Evolutionary conservation across 2,888 invertebrate genomes (phyloP), one percentile per base, ranked within the genome.

Genomic region (Gymnoscelis rufifasciata): DNA sequence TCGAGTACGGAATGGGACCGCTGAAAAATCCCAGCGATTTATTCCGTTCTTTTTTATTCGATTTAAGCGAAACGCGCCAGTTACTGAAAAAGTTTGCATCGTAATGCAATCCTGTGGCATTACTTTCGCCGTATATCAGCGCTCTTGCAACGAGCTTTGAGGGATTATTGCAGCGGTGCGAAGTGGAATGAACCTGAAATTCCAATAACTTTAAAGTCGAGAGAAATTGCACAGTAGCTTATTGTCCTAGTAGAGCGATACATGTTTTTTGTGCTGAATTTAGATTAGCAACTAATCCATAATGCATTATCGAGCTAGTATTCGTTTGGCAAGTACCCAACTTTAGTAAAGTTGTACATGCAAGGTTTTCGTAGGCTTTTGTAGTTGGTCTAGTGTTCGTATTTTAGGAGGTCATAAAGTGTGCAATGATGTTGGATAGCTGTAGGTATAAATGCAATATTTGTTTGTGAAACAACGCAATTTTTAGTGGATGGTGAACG

Each of bases 51-150:
- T 69, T 76, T 82, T 82, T 78, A 73, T 73, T 77, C 76, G 74
- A 80, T 83, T 78, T 76, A 68, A 73, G 68, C 69, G 60, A 60
- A 60, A 62, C 63, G 66, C 68, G 66, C 68, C 74, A 71, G 80
- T 78, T 83, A 75, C 80, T 83, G 82, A 83, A 86, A 87, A 87
- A 87, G 78, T 83, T 86, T 80, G 78, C 81, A 78, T 83, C 80
- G 83, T 83, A 83, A 83, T 81, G 83, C 83, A 79, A 83, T 87
- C 82, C 73, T 66, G 73, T 60, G 74, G 86, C 76, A 84, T 87
- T 86, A 86, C 82, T 81, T 82, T 74, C 68, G 72, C 72, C 78
- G 77, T 87, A 80, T 84, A 83, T 87, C 86, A 87, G 75, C 62
- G 66, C 68, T 66, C 71, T 73, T 71, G 70, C 73, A 68, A 70